phyloP scores from a whole-genome alignment of 2,113 vertebrate species.

The Atlantisia rogersi region DNA sequence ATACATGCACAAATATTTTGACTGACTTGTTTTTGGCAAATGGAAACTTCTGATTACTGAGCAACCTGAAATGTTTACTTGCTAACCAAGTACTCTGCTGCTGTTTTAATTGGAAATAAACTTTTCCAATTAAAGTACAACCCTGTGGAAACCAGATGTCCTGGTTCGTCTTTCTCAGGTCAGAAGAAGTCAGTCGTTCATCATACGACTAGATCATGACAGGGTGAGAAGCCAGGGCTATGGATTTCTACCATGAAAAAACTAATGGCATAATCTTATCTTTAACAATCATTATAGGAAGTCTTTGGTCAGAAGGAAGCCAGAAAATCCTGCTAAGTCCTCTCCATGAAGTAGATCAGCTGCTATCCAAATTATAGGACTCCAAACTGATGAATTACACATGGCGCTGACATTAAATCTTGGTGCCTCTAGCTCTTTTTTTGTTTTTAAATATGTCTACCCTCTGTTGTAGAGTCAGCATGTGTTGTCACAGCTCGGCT shows the following conservation, averaged over 20 bases:
- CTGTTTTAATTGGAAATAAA: background rate
- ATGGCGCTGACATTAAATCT: conserved; percentile 59
- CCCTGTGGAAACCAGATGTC: background rate
- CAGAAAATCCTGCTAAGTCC: conserved; percentile 21
- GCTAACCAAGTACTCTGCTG: background rate
- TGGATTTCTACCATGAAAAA: background rate
- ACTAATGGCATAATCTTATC: background rate
- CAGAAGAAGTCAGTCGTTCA: background rate
- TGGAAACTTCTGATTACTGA: background rate
- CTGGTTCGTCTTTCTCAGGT: background rate
- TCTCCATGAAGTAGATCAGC: conserved; percentile 34
- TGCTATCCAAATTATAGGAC: conserved; percentile 50
- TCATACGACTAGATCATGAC: background rate
- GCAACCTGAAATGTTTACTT: background rate
- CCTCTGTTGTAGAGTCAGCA: conserved; percentile 76
- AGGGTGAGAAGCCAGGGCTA: background rate
- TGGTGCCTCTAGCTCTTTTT: conserved; percentile 34
- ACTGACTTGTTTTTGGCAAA: background rate
- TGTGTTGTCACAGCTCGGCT: conserved; percentile 76
- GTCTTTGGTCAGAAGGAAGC: background rate
- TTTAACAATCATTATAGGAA: background rate
- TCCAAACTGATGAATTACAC: conserved; percentile 56
- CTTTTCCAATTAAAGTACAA: background rate
- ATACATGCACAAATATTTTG: background rate
- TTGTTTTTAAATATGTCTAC: conserved; percentile 70